A percentile compares a stretch with the other conserved stretches of the same genome.
These are phyloP conservation scores for Zaprionus vittiger DNA, from an alignment of 1,140 invertebrate species.

Conservation along the genomic window DNA sequence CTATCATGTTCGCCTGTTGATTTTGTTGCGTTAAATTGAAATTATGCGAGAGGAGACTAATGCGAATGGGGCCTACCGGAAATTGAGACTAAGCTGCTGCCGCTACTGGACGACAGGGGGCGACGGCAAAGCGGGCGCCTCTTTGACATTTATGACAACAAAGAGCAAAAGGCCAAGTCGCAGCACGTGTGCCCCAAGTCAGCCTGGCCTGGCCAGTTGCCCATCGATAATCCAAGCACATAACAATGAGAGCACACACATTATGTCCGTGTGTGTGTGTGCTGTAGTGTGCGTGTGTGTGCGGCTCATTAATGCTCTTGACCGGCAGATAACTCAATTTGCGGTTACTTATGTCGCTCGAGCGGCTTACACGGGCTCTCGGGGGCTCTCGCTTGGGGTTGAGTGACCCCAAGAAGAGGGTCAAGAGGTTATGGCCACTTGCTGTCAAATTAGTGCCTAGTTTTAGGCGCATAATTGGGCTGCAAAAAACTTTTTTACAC, in stretches of 20 bases:
- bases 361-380: not conserved
- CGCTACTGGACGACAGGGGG: not conserved
- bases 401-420: slow-evolving; percentile 42
- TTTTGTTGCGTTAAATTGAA: slow-evolving; percentile 25
- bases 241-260: slow-evolving; percentile 30
- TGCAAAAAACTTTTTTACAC: slow-evolving; percentile 64
- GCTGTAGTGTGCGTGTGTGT: slow-evolving; percentile 2
- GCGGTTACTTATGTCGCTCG: slow-evolving; percentile 45
- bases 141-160: slow-evolving; percentile 18
- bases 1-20: slow-evolving; percentile 6
- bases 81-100: slow-evolving; percentile 28
- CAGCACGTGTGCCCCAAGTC: slow-evolving; percentile 24
- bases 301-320: slow-evolving; percentile 36
- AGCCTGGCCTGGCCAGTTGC: not conserved
- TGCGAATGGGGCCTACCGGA: not conserved
- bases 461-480: slow-evolving; percentile 73
- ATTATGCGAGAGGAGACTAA: slow-evolving; percentile 11
- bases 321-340: slow-evolving; percentile 65
- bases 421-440: slow-evolving; percentile 52
- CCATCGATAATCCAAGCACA: slow-evolving; percentile 51
- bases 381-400: slow-evolving; percentile 28
- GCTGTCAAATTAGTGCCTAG: slow-evolving; percentile 79
- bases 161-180: slow-evolving; percentile 9
- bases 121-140: not conserved
- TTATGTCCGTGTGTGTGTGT: slow-evolving; percentile 6